Percentiles rank a stretch among this genome's conserved stretches.
Conservation (phyloP, 2,113 vertebrate genomes). For the Plectropomus leopardus region DNA sequence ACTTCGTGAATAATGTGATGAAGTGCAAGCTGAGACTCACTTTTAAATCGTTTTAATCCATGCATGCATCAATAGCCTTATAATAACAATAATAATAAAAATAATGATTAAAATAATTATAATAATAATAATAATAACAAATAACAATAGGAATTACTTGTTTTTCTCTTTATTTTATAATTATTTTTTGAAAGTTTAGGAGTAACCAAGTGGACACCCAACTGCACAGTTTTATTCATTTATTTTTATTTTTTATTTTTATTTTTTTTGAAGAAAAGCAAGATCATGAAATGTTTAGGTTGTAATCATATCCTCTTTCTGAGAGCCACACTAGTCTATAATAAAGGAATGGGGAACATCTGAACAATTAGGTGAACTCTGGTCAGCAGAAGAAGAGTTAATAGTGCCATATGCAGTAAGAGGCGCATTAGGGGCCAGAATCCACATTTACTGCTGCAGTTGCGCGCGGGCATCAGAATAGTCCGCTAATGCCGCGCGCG, state of each 20-base stretch:
- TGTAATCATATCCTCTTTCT: conserved; percentile 60
- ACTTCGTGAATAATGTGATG: conserved; percentile 29
- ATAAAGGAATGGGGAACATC: conserved; percentile 74
- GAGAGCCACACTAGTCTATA: conserved; percentile 57
- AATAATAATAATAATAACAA: background rate
- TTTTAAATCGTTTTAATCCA: background rate
- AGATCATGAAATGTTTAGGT: conserved; percentile 20
- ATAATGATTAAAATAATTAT: background rate
- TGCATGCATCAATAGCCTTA: background rate
- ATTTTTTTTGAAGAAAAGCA: background rate
- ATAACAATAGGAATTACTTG: background rate
- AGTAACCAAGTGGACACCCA: conserved; percentile 7
- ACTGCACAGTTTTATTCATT: too few species aligned
- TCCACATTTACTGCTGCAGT: conserved; percentile 76
- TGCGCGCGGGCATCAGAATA: conserved; percentile 78
- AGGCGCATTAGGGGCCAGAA: conserved; percentile 75
- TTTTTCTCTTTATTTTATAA: background rate
- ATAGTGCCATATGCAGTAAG: conserved; percentile 70
- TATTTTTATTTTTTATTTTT: too few species aligned
- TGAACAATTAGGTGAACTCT: conserved; percentile 82
- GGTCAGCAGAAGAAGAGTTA: conserved; percentile 78
- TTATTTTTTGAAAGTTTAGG: background rate
- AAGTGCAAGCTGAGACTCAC: background rate
- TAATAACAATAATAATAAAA: background rate
- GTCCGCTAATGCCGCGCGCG: conserved; percentile 78